Evolutionary conservation across 2,113 vertebrate genomes (phyloP).

Genomic region (Grammomys surdaster): DNA sequence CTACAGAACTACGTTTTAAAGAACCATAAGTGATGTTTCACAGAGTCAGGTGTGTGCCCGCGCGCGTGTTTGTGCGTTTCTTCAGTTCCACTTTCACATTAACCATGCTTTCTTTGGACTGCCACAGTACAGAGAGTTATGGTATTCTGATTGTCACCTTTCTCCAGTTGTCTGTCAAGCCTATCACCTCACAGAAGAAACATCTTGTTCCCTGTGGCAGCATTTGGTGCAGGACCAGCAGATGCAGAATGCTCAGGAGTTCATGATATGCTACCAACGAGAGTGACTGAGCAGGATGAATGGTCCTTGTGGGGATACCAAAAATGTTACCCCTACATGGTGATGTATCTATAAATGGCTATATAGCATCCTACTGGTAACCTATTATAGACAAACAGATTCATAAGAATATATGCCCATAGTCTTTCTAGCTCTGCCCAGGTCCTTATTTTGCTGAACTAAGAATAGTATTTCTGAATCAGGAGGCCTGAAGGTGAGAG

Average conservation of each 20-base stretch:
- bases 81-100: background rate
- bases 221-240: background rate
- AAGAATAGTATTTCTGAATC: constrained; percentile 29
- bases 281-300: background rate
- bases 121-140: background rate
- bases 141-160: background rate
- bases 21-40: background rate
- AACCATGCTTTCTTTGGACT: constrained; percentile 7
- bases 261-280: background rate
- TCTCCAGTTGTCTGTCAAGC: background rate
- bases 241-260: background rate
- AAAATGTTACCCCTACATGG: background rate
- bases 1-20: background rate
- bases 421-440: background rate
- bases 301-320: background rate
- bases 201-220: background rate
- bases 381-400: background rate
- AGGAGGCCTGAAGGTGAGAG: background rate
- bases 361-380: background rate
- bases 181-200: background rate
- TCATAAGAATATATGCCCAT: background rate
- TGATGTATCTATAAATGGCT: background rate
- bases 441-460: background rate
- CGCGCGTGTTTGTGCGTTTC: background rate
- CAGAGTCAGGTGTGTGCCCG: background rate